Percentiles rank a stretch among this genome's conserved stretches.
These are phyloP conservation scores for Metacarcinus magister DNA, from an alignment of 2,888 invertebrate genomes.

Conservation along the genomic window DNA sequence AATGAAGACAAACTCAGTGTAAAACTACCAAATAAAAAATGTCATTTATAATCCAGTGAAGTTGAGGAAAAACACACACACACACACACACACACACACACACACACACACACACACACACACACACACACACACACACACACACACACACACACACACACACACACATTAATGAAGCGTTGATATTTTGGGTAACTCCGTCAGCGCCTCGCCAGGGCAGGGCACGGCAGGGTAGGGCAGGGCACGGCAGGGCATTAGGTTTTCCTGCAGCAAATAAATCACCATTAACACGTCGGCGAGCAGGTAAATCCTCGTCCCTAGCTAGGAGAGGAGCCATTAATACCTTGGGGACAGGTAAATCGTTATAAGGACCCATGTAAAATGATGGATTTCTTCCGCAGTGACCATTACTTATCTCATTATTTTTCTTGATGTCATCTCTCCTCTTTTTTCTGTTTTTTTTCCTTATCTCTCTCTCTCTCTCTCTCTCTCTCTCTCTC, in stretches of 20 bases:
- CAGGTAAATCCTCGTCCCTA: slow-evolving; percentile 12
- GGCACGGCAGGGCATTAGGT: neutral
- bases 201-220: neutral
- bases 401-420: slow-evolving; percentile 44
- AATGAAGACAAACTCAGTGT: no score
- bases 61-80: neutral
- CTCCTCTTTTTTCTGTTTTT: neutral
- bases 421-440: neutral
- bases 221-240: neutral
- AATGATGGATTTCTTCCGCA: neutral
- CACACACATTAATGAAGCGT: neutral
- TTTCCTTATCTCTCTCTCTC: neutral
- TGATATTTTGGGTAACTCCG: neutral
- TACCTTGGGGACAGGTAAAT: neutral
- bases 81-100: slow-evolving; percentile 2
- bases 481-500: slow-evolving; percentile 48
- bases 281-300: slow-evolving; percentile 38
- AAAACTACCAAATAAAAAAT: neutral
- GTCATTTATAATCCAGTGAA: neutral
- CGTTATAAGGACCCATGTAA: neutral
- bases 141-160: slow-evolving; percentile 55
- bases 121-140: slow-evolving; percentile 10
- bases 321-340: neutral
- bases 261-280: slow-evolving; percentile 12
- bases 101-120: neutral